Conservation (phyloP, 2,797 vertebrate genomes). For the Neostethus bicornis region DNA sequence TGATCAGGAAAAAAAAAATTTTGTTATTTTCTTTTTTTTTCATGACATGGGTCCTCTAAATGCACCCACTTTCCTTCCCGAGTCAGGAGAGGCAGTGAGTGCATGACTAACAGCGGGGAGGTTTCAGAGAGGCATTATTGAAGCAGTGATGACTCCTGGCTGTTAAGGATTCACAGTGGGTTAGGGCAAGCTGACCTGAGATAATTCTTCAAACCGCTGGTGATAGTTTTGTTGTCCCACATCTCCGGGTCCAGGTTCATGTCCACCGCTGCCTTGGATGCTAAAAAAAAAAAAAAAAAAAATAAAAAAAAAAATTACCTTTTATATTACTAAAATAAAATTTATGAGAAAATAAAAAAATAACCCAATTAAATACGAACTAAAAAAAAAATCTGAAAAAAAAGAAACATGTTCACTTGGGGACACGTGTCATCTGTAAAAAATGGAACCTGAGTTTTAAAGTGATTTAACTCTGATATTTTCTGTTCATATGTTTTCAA, state of each 20-base stretch:
- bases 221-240: slow-evolving; percentile 98
- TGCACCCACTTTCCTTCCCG: slow-evolving; percentile 20
- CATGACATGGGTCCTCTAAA: slow-evolving; percentile 28
- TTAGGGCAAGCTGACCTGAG: slow-evolving; percentile 87
- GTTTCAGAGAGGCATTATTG: slow-evolving; percentile 55
- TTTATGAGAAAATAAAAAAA: slow-evolving; percentile 7
- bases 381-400: slow-evolving; percentile 11
- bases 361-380: slow-evolving; percentile 6
- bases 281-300: slow-evolving; percentile 71
- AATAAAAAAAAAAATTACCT: slow-evolving; percentile 47
- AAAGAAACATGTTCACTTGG: not conserved
- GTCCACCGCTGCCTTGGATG: slow-evolving; percentile 89
- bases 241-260: slow-evolving; percentile 92
- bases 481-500: slow-evolving; percentile 30
- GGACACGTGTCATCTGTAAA: not conserved
- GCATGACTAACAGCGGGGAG: slow-evolving; percentile 43
- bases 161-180: slow-evolving; percentile 35
- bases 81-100: slow-evolving; percentile 34
- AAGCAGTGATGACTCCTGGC: slow-evolving; percentile 54
- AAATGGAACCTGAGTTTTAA: slow-evolving; percentile 12
- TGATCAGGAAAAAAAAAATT: slow-evolving; percentile 57
- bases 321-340: slow-evolving; percentile 10
- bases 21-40: no score
- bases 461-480: slow-evolving; percentile 21
- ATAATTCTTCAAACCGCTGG: slow-evolving; percentile 97